Evolutionary conservation across 2,888 invertebrate species (phyloP).

Genomic region (Melipona bicolor): DNA sequence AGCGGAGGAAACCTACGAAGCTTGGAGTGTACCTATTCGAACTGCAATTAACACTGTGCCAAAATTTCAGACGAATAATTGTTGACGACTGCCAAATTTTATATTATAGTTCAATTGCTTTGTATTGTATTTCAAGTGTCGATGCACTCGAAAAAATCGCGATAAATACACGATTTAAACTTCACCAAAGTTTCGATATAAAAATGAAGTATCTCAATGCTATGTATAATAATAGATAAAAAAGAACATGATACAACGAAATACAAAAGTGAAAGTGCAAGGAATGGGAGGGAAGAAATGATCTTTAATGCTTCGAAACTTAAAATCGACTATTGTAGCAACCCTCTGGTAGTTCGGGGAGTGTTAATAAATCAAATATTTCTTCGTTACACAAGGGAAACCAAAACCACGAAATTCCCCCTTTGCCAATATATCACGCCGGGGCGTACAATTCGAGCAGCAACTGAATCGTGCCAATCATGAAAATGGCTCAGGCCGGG

Average conservation of each 20-base stretch:
- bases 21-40: not conserved
- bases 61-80: not conserved
- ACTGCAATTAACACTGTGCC: not conserved
- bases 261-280: no score
- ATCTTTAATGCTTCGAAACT: no score
- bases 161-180: not conserved
- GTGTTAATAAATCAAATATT: not conserved
- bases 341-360: no score
- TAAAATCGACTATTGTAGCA: no score
- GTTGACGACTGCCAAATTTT: not conserved
- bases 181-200: not conserved
- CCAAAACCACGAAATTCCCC: not conserved
- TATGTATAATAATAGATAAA: no score
- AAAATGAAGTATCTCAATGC: not conserved
- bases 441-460: not conserved
- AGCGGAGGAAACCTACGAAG: not conserved
- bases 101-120: no score
- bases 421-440: not conserved
- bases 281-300: no score
- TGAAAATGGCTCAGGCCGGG: not conserved
- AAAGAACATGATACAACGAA: no score
- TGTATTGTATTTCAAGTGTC: no score
- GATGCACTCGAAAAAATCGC: not conserved
- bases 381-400: not conserved
- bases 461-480: not conserved